Base-by-base conservation (phyloP, 2,888 invertebrate species). In the Plutella xylostella region DNA sequence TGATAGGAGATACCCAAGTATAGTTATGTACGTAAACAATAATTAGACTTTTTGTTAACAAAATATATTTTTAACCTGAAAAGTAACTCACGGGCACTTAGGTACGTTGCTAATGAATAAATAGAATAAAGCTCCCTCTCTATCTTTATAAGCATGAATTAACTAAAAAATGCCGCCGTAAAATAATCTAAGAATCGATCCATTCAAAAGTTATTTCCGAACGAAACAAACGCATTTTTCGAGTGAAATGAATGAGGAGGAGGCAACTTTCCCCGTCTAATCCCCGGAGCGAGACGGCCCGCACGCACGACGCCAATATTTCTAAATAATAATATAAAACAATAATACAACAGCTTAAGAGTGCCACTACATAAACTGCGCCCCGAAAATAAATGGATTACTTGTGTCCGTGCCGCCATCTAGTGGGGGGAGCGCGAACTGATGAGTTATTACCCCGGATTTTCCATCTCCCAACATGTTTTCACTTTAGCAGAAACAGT, bases 321-420 rank as follows among this genome's bases (percentile, higher is more conserved):
- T 79, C 75, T 76, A 73, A 74, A 76, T 76, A 78, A 76, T 76
- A 73, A 73, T 68, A 72, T 75, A 74, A 78, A 79, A 80, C 75
- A 79, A 79, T 78, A 75, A 72, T 69, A 62, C 64, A 56, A 61
- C 60, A 58, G 62, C 72, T 75, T 78, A 80, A 68, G 72, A 74
- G 72, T 72, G 59, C n/a, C 65, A 71, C 72, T 75, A 77, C 79
- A 82, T 82, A 82, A 83, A 82, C 61, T 63, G 70, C 83, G 65
- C 82, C 79, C 80, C 74, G 73, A 78, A 83, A 78, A 76, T 75
- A 83, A 83, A 83, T 83, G 83, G 83, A 83, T 82, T 82, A 83
- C 73, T 80, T 79, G 70, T 83, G 83, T 83, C 77, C 79, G 68
- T 61, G 57, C 61, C 73, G 75, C 73, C 82, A 82, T 82, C 82